phyloP scores from a whole-genome alignment of 2,888 invertebrate species.

The Troides oblongomaculatus region DNA sequence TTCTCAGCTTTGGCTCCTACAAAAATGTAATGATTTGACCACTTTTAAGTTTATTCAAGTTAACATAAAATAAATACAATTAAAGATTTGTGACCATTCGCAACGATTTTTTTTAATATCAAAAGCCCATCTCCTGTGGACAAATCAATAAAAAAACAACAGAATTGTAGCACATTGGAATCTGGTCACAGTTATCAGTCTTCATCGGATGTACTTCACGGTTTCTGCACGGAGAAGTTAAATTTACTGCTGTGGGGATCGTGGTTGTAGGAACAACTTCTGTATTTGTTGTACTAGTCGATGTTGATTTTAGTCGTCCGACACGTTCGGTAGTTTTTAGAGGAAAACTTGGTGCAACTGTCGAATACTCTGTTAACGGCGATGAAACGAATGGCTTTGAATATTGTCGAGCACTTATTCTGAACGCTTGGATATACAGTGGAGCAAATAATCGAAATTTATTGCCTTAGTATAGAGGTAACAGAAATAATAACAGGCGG shows the following conservation, averaged over 20 bases:
- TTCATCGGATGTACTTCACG: constrained; percentile 13
- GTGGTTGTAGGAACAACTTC: not conserved
- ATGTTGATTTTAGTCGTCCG: not conserved
- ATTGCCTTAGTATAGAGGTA: not conserved
- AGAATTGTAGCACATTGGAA: constrained; percentile 55
- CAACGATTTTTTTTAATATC: constrained; percentile 82
- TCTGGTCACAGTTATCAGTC: constrained; percentile 17
- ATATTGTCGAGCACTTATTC: not conserved
- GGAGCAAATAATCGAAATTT: not conserved
- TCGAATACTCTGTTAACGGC: not conserved
- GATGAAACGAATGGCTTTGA: not conserved
- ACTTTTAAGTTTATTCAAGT: too few species aligned
- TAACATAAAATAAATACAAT: too few species aligned
- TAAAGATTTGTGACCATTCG: constrained; percentile 57
- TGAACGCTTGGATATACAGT: not conserved
- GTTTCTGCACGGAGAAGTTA: constrained; percentile 1
- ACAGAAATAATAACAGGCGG: not conserved
- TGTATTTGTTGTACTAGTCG: not conserved
- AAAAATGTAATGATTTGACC: too few species aligned
- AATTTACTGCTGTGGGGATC: not conserved
- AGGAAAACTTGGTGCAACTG: not conserved
- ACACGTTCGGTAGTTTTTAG: not conserved
- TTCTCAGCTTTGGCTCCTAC: too few species aligned
- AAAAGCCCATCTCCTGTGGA: constrained; percentile 40
- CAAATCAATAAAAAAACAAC: not conserved